Evolutionary conservation across 2,797 vertebrate genomes (phyloP), one percentile per base, ranked within the genome.

Genomic region (Carapus acus): DNA sequence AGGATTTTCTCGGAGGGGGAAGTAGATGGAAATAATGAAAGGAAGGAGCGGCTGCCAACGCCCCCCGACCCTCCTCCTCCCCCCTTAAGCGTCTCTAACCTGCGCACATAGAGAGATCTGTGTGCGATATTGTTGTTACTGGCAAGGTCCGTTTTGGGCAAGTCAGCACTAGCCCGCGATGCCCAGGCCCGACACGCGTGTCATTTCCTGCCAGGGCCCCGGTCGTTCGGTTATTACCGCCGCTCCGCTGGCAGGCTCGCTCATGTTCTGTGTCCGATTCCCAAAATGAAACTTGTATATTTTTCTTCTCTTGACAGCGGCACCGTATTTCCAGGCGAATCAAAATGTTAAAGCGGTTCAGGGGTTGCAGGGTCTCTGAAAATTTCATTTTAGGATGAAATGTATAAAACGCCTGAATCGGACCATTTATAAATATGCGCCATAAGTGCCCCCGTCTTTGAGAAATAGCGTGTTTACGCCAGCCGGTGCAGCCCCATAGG

Each of bases 191-290:
- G 80, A 80, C 79, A 82, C 65, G 75, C 65, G 60, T 85, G 82
- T 83, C 76, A 84, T 88, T 87, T 85, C 78, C 83, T 85, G 82
- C 83, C 81, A 78, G 76, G 63, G 54, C 49, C n/a, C n/a, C 69
- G 71, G 76, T 79, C 71, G 74, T 73, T 80, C 62, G 51, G 59
- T 80, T 83, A 81, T 82, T 82, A 73, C 83, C 69, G 74, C 76
- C 65, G 64, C 70, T 76, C 73, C n/a, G 51, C 70, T 82, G 76
- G 76, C 84, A 77, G 66, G n/a, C 54, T 49, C 16, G 22, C 45
- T 73, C 55, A 62, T 75, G 81, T 81, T 78, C 82, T 79, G 76
- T 78, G 73, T 78, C 73, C 74, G 64, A 79, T 79, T 83, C 71
- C 70, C 68, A 66, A 80, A 82, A 81, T 78, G 67, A 86, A 83